A percentile compares a stretch with the other conserved stretches of the same genome.
phyloP scores from a whole-genome alignment of 2,797 vertebrate species.

The Knipowitschia caucasica region DNA sequence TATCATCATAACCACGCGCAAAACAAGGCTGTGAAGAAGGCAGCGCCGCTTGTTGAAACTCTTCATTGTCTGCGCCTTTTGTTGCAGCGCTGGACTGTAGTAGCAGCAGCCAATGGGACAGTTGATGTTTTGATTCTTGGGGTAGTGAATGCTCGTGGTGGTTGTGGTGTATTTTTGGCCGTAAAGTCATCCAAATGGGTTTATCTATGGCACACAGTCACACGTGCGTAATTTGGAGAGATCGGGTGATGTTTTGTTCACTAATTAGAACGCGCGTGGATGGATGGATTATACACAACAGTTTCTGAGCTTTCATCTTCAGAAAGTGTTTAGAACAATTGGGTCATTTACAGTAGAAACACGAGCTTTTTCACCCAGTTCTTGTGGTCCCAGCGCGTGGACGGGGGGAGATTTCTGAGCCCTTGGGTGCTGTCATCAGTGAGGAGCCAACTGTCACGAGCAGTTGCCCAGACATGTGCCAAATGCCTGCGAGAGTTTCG shows the following conservation, averaged over 20 bases:
- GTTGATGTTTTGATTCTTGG: slow-evolving; percentile 35
- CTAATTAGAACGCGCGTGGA: background rate
- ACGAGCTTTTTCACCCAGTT: slow-evolving; percentile 30
- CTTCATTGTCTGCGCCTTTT: slow-evolving; percentile 69
- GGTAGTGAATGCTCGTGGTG: background rate
- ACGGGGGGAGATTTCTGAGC: slow-evolving; percentile 49
- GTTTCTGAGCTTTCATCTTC: background rate
- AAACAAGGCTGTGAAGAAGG: slow-evolving; percentile 4
- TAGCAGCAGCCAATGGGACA: slow-evolving; percentile 51
- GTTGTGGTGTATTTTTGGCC: background rate
- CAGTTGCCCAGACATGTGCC: slow-evolving; percentile 7
- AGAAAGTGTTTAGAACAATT: slow-evolving; percentile 15
- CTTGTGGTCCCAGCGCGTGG: slow-evolving; percentile 61
- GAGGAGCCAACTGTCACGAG: slow-evolving; percentile 35
- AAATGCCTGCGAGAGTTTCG: slow-evolving; percentile 6
- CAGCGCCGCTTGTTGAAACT: slow-evolving; percentile 53
- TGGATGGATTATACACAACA: too few species aligned
- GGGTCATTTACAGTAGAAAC: slow-evolving; percentile 26
- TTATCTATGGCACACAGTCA: too few species aligned
- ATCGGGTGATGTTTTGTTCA: background rate
- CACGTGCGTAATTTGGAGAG: background rate
- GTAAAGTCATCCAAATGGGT: background rate
- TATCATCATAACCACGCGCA: background rate
- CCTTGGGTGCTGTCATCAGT: slow-evolving; percentile 50
- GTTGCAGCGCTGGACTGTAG: slow-evolving; percentile 54